Evolutionary conservation across 2,888 invertebrate genomes (phyloP), one percentile per base, ranked within the genome.

Genomic region (Drosophila aldrichi): DNA sequence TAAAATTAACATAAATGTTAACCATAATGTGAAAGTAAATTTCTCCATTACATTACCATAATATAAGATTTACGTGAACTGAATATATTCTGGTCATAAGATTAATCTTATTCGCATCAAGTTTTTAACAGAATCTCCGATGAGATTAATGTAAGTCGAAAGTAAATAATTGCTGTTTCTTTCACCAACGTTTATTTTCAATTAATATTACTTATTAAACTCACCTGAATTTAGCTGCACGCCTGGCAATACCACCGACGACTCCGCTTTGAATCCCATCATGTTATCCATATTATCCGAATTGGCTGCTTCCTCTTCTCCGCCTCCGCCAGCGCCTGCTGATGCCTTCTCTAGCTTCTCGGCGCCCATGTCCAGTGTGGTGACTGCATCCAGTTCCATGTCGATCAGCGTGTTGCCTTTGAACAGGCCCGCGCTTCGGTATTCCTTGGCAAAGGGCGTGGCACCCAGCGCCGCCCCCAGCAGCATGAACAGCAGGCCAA

Each of bases 371-470:
- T 90, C 90, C 51, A 88, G 57, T 1, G 88, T 77, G 38, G 81
- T 76, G 49, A 80, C 77, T 29, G 78, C 82, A 40, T 81, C 81
- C 64, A 87, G 63, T 64, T 91, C 89, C 72, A 88, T 87, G 66
- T 91, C 87, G 63, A 89, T 84, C 20, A 91, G 84, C 48, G 90
- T 91, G 75, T 91, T 91, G 67, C 87, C 86, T 44, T 89, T 85
- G 63, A 81, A 90, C 54, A 90, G 76, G 7, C 82, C 85, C 68
- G 85, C 81, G 62, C 82, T 90, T 73, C 88, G 89, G 64, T 88
- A 79, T 59, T 90, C 83, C 71, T 88, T 90, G 54, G 85, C 84
- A 76, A 88, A 89, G 54, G 89, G 86, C 29, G 81, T 71, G 71
- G 86, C 86, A 32, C 80, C 82, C 58, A 70, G 40, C 18, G 78